phyloP scores from a whole-genome alignment of 2,797 vertebrate genomes.

The Sebastes dallii region DNA sequence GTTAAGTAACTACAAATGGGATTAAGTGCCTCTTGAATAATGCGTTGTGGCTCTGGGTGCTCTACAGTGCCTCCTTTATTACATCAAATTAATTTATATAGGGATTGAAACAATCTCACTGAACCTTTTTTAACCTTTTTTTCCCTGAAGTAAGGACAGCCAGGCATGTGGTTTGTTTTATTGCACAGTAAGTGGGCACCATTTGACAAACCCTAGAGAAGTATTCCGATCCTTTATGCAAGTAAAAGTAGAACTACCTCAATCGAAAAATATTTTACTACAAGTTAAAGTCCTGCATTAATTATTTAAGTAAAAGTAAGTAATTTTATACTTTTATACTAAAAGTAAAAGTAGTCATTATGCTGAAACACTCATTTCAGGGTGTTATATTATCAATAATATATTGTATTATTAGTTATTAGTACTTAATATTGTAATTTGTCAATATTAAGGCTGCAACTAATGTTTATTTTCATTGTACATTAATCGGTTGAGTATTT shows the following conservation, averaged over 20 bases:
- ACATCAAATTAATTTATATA: not conserved
- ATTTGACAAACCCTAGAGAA: not conserved
- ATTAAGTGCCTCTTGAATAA: constrained; percentile 31
- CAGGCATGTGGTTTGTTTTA: not conserved
- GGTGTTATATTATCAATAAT: not conserved
- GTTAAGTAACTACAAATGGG: constrained; percentile 29
- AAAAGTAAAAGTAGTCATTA: not conserved
- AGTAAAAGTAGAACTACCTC: not conserved
- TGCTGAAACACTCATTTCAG: not conserved
- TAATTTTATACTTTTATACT: not conserved
- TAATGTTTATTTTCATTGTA: too few species aligned
- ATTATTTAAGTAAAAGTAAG: not conserved
- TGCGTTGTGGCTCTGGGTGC: constrained; percentile 4
- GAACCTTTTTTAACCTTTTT: not conserved
- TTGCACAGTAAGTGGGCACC: not conserved
- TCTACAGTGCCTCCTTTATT: not conserved
- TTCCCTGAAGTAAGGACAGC: not conserved
- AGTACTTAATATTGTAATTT: not conserved
- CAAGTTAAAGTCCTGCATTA: not conserved
- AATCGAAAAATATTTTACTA: not conserved
- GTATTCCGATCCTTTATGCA: not conserved
- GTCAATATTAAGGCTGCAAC: not conserved
- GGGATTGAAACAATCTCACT: not conserved
- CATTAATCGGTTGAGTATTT: too few species aligned
- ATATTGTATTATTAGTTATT: not conserved